These are phyloP conservation scores for Danaus chrysippus DNA, from an alignment of 2,888 invertebrate species.

Conservation along the genomic window DNA sequence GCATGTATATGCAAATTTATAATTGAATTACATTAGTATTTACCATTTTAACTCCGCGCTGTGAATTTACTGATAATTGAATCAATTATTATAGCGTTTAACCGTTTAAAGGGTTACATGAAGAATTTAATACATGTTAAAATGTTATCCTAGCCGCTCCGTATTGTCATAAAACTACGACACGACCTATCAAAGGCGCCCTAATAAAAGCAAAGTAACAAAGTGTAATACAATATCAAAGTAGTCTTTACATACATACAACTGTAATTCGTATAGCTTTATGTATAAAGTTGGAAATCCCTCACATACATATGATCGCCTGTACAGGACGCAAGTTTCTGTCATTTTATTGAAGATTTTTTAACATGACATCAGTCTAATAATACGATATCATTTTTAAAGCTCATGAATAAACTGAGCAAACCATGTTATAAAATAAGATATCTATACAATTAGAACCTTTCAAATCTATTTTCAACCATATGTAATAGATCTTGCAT, in stretches of 20 bases:
- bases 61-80: slow-evolving; percentile 18
- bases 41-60: slow-evolving; percentile 37
- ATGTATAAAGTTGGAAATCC: slow-evolving; percentile 19
- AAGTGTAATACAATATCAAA: slow-evolving; percentile 49
- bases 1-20: slow-evolving; percentile 54
- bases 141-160: slow-evolving; percentile 48
- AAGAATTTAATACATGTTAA: slow-evolving; percentile 38
- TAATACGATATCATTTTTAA: too few species aligned
- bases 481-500: background rate
- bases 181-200: slow-evolving; percentile 60
- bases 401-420: too few species aligned
- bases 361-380: background rate
- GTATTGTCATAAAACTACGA: slow-evolving; percentile 55
- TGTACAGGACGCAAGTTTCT: slow-evolving; percentile 31
- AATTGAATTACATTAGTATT: slow-evolving; percentile 71
- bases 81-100: slow-evolving; percentile 23
- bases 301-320: slow-evolving; percentile 16
- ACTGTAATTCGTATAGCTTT: slow-evolving; percentile 19
- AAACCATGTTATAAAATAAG: too few species aligned
- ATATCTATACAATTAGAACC: too few species aligned
- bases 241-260: slow-evolving; percentile 22
- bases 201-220: slow-evolving; percentile 63
- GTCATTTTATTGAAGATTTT: slow-evolving; percentile 37
- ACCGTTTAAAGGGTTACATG: slow-evolving; percentile 22
- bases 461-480: too few species aligned